A percentile compares a stretch with the other conserved stretches of the same genome.
Conservation (phyloP, 2,888 invertebrate species). For the Caenorhabditis wallacei region DNA sequence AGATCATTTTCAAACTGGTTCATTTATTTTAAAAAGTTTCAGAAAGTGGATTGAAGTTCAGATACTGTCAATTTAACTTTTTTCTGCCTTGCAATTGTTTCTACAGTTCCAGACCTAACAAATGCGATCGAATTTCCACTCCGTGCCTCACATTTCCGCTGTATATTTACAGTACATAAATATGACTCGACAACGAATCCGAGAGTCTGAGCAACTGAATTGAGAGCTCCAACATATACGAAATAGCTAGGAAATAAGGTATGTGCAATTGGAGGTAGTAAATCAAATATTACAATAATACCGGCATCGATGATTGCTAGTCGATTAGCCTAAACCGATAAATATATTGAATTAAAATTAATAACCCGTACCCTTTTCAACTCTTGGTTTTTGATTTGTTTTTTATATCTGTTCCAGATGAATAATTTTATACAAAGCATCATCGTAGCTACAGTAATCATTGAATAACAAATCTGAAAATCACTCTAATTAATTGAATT, state of each 20-base stretch:
- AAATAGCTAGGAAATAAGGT: constrained; percentile 3
- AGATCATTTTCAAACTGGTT: too few relatives aligned
- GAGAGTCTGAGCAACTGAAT: background rate
- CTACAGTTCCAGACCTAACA: background rate
- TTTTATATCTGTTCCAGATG: background rate
- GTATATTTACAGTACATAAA: background rate
- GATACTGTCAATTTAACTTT: too few relatives aligned
- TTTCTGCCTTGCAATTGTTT: background rate
- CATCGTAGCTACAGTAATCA: background rate
- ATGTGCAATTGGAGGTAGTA: background rate
- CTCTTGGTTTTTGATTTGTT: background rate
- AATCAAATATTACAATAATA: constrained; percentile 7
- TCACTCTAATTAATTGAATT: too few relatives aligned
- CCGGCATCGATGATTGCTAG: constrained; percentile 6
- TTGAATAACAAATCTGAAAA: background rate
- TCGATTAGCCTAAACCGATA: constrained; percentile 16
- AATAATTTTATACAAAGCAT: background rate
- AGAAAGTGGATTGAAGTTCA: too few relatives aligned
- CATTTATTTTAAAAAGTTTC: too few relatives aligned
- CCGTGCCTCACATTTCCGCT: background rate
- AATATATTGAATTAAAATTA: too few relatives aligned
- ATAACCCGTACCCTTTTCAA: constrained; percentile 3
- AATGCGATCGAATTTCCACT: background rate
- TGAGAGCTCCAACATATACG: constrained; percentile 12
- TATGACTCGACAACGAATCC: constrained; percentile 15